These are phyloP conservation scores for Caenorhabditis sinica DNA, from an alignment of 2,888 invertebrate species.

Conservation along the genomic window DNA sequence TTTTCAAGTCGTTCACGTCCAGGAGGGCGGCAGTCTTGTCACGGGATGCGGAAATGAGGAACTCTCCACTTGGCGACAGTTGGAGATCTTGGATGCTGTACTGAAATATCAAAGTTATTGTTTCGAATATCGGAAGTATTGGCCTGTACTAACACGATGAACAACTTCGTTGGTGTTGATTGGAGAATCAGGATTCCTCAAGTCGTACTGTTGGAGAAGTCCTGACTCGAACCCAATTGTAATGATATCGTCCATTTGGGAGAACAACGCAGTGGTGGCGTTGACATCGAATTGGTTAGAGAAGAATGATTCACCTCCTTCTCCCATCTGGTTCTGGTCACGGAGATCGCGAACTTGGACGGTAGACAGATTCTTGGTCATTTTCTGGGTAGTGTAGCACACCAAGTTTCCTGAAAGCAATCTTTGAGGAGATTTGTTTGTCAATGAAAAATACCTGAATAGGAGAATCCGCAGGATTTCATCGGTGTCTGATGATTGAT, in stretches of 20 bases:
- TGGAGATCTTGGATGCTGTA: conserved; percentile 96
- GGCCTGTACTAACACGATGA: conserved; percentile 65
- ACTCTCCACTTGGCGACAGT: conserved; percentile 87
- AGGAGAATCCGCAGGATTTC: conserved; percentile 80
- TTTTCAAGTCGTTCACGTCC: conserved; percentile 91
- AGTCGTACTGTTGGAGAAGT: conserved; percentile 92
- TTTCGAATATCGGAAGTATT: background rate
- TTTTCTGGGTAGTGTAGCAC: conserved; percentile 81
- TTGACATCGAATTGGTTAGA: conserved; percentile 73
- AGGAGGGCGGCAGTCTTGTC: conserved; percentile 93
- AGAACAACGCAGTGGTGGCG: conserved; percentile 88
- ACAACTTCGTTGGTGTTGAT: conserved; percentile 85
- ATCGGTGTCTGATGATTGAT: conserved; percentile 91
- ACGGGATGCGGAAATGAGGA: conserved; percentile 96
- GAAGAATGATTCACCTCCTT: conserved; percentile 65
- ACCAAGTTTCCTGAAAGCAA: conserved; percentile 70
- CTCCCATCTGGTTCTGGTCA: conserved; percentile 84
- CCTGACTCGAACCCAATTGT: conserved; percentile 72
- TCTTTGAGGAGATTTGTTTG: background rate
- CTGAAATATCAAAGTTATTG: conserved; percentile 26
- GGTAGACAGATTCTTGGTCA: conserved; percentile 78
- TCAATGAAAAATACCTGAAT: conserved; percentile 71
- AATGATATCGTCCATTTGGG: conserved; percentile 90
- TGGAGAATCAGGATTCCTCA: conserved; percentile 86
- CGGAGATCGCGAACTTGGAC: conserved; percentile 87